Evolutionary conservation across 2,888 invertebrate genomes (phyloP), one percentile per base, ranked within the genome.

Genomic region (Leptopterna dolabrata): DNA sequence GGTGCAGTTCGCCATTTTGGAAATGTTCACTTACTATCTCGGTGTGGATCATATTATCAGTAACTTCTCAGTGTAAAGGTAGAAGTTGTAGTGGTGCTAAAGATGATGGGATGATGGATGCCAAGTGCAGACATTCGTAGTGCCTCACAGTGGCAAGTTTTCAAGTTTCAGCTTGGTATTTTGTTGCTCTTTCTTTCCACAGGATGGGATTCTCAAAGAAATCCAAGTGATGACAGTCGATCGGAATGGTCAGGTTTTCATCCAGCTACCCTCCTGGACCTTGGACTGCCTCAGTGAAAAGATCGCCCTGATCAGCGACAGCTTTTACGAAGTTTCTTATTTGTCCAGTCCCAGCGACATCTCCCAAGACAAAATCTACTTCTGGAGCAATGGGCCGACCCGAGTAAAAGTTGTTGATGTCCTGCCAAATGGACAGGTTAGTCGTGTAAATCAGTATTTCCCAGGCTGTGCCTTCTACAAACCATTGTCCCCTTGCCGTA

Each of bases 261-360:
- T 85, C n/a, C 85, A 85, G 45, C 43, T 73, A 13, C 85, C 85
- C 16, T 85, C 85, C 16, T 85, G 85, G 85, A 71, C 85, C 27
- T 45, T 85, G 29, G 19, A 45, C 3, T 85, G 85, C 29, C 76
- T 85, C 45, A 85, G 73, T 43, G 47, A 47, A 27, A 85, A 85
- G 45, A 55, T 85, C 24, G 16, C 41, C 11, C 29, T 73, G 45
- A 85, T 85, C n/a, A 29, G 29, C 73, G 73, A 85, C 27, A 76
- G 85, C n/a, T 73, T 24, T 19, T 85, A 47, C 43, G 47, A 73
- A 29, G n/a, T 43, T 30, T n/a, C 41, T 9, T 43, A 83, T 43
- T 16, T 41, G 36, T 4, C 1, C 19, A 36, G 30, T 45, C 9
- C 16, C 11, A 11, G 14, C 0, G 47, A 85, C 0, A n/a, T 85